These are phyloP conservation scores for Idaea biselata DNA, from an alignment of 2,888 invertebrate genomes.

Conservation along the genomic window DNA sequence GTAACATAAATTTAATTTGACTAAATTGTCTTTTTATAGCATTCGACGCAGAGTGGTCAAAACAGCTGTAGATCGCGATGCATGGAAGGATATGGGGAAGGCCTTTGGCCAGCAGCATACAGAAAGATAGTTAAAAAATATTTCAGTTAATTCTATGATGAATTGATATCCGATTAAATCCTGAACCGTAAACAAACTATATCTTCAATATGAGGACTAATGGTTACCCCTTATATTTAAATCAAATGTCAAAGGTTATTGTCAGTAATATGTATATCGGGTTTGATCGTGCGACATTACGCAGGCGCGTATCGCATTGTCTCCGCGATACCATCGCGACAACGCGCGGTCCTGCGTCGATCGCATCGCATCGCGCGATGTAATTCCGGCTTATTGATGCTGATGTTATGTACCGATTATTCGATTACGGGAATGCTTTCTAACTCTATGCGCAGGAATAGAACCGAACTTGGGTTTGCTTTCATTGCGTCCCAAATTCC, in stretches of 20 bases:
- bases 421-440: background rate
- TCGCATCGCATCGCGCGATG: conserved; percentile 8
- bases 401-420: background rate
- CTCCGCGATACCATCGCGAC: conserved; percentile 14
- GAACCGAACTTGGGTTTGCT: background rate
- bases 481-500: no score
- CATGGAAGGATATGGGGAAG: no score
- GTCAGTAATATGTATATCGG: conserved; percentile 6
- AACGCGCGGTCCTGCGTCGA: background rate
- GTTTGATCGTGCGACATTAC: conserved; percentile 7
- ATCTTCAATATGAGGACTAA: background rate
- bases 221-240: background rate
- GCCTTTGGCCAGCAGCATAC: no score
- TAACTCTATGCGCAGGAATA: background rate
- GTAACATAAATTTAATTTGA: no score
- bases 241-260: conserved; percentile 9
- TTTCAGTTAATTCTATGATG: no score
- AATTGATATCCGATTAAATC: no score
- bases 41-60: no score
- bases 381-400: background rate
- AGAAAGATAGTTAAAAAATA: no score
- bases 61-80: no score
- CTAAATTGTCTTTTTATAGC: no score
- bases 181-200: no score
- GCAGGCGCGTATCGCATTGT: conserved; percentile 11